Evolutionary conservation across 2,113 vertebrate species (phyloP), one percentile per base, ranked within the genome.

Genomic region (Syrmaticus mikado): DNA sequence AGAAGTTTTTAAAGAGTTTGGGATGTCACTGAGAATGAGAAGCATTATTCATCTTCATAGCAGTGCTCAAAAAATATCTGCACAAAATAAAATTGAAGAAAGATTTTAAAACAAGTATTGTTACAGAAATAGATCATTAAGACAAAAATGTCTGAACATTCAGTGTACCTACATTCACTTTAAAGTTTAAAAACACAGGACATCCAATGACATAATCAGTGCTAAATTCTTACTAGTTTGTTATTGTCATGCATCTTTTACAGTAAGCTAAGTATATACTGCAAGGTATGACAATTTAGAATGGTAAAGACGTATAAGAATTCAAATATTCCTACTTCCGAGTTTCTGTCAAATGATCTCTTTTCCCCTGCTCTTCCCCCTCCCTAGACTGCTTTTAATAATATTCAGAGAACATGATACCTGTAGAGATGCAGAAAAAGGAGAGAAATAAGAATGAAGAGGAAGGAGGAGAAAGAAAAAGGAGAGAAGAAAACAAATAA

Each of bases 131-230:
- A 52, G 3, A 15, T 48, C 55, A 36, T 28, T 0, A 72, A 50
- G 36, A 41, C 32, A 76, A 61, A 61, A 72, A 77, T 40, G 3
- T 53, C 34, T 67, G 21, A 81, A 40, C 6, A 22, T 28, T 82
- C 10, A 15, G 1, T 36, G 10, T 21, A 30, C 5, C 5, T 55
- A 55, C 3, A 28, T 2, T 58, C 11, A 11, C 32, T 10, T 15
- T 70, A 46, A 2, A 10, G 5, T 45, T 45, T 41, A 40, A 74
- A 72, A 58, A 1, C 5, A 50, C 15, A 20, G 15, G 32, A 16
- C 7, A 21, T 52, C 27, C 0, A 45, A 22, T 1, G 0, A 12
- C 16, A 75, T 52, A 66, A 12, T 3, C 0, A 8, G 10, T 48
- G 40, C n/a, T 57, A 7, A 62, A 52, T 55, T 6, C 45, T 79